Base-by-base conservation (phyloP, 2,888 invertebrate genomes). In the Yponomeuta plumbellus region DNA sequence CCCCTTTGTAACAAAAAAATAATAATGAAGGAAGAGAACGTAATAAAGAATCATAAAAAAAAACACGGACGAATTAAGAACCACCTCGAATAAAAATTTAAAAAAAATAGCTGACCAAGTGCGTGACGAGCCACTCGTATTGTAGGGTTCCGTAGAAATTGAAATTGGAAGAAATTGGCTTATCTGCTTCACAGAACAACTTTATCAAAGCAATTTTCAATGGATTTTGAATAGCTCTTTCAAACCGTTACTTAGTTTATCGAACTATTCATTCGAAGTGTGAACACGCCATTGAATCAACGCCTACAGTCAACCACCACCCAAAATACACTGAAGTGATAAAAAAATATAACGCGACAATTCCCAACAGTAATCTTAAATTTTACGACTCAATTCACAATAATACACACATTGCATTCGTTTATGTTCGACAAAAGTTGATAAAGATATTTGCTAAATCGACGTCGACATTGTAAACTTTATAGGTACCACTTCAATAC, bases 291-390 rank as follows among this genome's bases (percentile, higher is more conserved):
- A 57, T n/a, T 21, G n/a, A 57, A 57, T 59, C 13, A 69, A 70
- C 81, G 76, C 81, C 83, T 78, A 79, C 83, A 67, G 68, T 66
- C 56, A 23, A 70, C 69, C 66, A 66, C 69, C 68, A 68, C 70
- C 74, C 75, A 71, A 75, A 80, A 75, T 69, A 70, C 72, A 70
- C 74, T 70, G 80, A 77, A 79, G 17, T 70, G 69, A 72, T 71
- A 69, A 77, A 79, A 52, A 70, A 69, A 73, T 71, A 69, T 75
- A 76, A 77, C 78, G 76, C 77, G 75, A 73, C 40, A 26, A 22
- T 65, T 57, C 17, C 26, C 34, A n/a, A 71, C 73, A 68, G 65
- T 77, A 78, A 80, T 75, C 74, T 78, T 79, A 79, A 78, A 79
- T 79, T 80, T 82, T 76, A 79, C 71, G 72, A 73, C 71, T 69